Conservation (phyloP, 2,888 invertebrate species). For the Polia nebulosa region DNA sequence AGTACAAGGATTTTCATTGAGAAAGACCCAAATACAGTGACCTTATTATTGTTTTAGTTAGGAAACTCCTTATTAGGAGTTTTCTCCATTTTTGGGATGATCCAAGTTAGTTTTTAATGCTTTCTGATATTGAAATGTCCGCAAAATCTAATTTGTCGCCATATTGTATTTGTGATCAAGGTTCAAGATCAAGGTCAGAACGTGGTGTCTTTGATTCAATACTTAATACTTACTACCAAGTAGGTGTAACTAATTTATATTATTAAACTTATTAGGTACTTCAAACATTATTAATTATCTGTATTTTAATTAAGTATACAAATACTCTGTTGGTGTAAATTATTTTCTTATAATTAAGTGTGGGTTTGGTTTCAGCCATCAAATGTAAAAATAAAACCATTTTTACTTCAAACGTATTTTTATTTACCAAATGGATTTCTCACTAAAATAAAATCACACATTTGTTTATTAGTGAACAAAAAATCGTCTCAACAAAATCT, state of each 20-base stretch:
- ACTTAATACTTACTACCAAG: constrained; percentile 15
- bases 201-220: constrained; percentile 10
- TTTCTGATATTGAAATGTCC: neutral
- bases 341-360: constrained; percentile 24
- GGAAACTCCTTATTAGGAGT: constrained; percentile 6
- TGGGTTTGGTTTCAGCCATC: constrained; percentile 30
- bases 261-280: neutral
- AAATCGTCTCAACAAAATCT: constrained; percentile 75
- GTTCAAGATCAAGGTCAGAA: neutral
- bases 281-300: neutral
- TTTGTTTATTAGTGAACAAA: constrained; percentile 74
- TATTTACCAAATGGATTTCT: constrained; percentile 82
- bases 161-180: neutral
- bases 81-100: neutral
- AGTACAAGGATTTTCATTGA: constrained; percentile 48
- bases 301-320: constrained; percentile 17
- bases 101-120: neutral
- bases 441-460: constrained; percentile 86
- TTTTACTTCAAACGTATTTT: constrained; percentile 77
- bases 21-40: constrained; percentile 21
- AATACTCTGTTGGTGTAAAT: constrained; percentile 42
- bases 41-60: constrained; percentile 17
- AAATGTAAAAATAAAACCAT: constrained; percentile 67
- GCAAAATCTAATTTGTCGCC: constrained; percentile 10
- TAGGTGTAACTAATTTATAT: constrained; percentile 29